Conservation (phyloP, 2,888 invertebrate genomes). For the Zeuzera pyrina region DNA sequence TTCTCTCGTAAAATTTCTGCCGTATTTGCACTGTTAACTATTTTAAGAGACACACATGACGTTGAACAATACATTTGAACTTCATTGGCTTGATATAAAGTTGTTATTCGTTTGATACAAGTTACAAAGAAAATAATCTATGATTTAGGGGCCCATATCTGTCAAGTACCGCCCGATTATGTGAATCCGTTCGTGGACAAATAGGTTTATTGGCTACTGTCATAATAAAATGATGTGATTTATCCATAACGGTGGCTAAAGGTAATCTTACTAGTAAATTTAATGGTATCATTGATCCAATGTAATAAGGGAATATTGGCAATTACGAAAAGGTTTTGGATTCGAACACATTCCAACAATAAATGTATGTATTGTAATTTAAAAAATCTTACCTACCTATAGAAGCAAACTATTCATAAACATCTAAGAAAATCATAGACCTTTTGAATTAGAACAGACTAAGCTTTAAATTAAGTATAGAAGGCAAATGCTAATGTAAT, state of each 20-base stretch:
- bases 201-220: conserved; percentile 65
- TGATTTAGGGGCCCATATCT: conserved; percentile 60
- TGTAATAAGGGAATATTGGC: conserved; percentile 17
- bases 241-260: conserved; percentile 32
- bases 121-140: conserved; percentile 47
- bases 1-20: no score
- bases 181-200: conserved; percentile 56
- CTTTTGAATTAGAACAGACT: no score
- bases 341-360: no score
- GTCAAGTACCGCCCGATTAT: conserved; percentile 52
- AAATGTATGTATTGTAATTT: no score
- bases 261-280: conserved; percentile 29
- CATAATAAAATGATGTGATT: conserved; percentile 55
- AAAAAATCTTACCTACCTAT: no score
- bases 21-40: no score
- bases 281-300: conserved; percentile 31
- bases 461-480: no score
- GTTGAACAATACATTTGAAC: conserved; percentile 13
- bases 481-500: no score
- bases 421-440: no score
- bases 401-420: no score
- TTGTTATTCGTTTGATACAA: conserved; percentile 15
- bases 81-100: conserved; percentile 17
- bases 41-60: no score
- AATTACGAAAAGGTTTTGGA: no score